These are phyloP conservation scores for Eulemur coronatus DNA, from an alignment of 2,797 vertebrate genomes.

Conservation along the genomic window DNA sequence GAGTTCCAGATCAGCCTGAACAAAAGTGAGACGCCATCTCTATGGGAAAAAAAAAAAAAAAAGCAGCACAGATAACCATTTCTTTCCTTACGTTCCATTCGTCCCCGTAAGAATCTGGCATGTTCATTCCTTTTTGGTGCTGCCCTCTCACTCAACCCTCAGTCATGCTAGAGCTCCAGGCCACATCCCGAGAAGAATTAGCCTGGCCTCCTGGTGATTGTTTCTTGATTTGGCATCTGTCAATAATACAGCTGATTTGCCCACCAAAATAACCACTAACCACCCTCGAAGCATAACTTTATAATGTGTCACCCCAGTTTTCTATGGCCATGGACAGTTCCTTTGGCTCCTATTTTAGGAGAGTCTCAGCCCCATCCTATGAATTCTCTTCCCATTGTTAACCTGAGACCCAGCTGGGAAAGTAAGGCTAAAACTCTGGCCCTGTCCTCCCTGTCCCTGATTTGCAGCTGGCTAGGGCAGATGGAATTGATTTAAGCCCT, in stretches of 20 bases:
- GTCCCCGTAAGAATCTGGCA: not conserved
- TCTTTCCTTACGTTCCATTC: slow-evolving; percentile 4
- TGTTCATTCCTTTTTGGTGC: slow-evolving; percentile 37
- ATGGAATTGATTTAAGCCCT: slow-evolving; percentile 85
- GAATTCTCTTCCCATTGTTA: slow-evolving; percentile 80
- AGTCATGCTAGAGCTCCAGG: slow-evolving; percentile 35
- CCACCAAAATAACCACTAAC: slow-evolving; percentile 53
- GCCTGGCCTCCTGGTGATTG: slow-evolving; percentile 55
- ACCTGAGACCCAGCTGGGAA: slow-evolving; percentile 81
- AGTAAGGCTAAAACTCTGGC: slow-evolving; percentile 59
- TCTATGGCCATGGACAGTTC: slow-evolving; percentile 56
- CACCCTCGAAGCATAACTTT: slow-evolving; percentile 19
- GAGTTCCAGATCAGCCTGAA: not conserved
- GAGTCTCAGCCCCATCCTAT: slow-evolving; percentile 72
- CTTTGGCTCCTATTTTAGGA: slow-evolving; percentile 61
- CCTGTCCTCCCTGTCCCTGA: slow-evolving; percentile 54
- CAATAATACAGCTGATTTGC: slow-evolving; percentile 54
- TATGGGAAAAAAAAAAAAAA: no score
- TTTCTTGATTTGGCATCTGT: slow-evolving; percentile 61
- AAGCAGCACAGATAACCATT: not conserved
- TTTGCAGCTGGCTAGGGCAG: slow-evolving; percentile 82
- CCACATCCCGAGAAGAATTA: slow-evolving; percentile 52
- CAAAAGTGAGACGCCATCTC: not conserved
- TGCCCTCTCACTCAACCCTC: slow-evolving; percentile 34
- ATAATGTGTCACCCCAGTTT: slow-evolving; percentile 63